Evolutionary conservation across 1,140 invertebrate species (phyloP).

Genomic region (Aphelinus atriplicis): DNA sequence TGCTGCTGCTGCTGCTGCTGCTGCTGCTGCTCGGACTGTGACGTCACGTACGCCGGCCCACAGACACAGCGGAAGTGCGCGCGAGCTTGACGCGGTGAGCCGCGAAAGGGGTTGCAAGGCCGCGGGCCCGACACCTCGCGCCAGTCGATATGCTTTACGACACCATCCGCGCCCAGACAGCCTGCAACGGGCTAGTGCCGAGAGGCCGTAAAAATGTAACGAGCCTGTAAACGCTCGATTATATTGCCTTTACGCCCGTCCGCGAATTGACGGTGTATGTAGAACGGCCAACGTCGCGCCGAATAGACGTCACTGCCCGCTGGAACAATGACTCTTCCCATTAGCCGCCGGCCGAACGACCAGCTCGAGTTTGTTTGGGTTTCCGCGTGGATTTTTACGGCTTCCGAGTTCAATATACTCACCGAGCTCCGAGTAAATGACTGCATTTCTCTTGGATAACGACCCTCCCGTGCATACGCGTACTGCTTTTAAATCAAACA

Average conservation of each 20-base stretch:
- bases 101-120: conserved; percentile 31
- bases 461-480: too few species aligned
- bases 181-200: conserved; percentile 46
- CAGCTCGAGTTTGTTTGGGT: too few species aligned
- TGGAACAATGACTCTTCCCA: conserved; percentile 8
- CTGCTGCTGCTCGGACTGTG: conserved; percentile 54
- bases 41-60: conserved; percentile 34
- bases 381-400: neutral
- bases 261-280: conserved; percentile 1
- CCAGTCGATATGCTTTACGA: conserved; percentile 62
- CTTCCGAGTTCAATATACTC: neutral
- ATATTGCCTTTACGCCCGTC: conserved; percentile 64
- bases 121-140: conserved; percentile 23
- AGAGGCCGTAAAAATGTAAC: conserved; percentile 68
- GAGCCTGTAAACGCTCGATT: conserved; percentile 68
- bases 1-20: conserved; percentile 43
- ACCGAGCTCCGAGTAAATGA: too few species aligned
- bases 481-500: too few species aligned
- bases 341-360: too few species aligned
- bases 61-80: conserved; percentile 42
- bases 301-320: neutral
- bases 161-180: conserved; percentile 41
- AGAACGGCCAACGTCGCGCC: neutral
- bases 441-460: too few species aligned
- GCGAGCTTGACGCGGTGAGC: conserved; percentile 38